Evolutionary conservation across 2,888 invertebrate species (phyloP).

Genomic region (Ormyrus labotus): DNA sequence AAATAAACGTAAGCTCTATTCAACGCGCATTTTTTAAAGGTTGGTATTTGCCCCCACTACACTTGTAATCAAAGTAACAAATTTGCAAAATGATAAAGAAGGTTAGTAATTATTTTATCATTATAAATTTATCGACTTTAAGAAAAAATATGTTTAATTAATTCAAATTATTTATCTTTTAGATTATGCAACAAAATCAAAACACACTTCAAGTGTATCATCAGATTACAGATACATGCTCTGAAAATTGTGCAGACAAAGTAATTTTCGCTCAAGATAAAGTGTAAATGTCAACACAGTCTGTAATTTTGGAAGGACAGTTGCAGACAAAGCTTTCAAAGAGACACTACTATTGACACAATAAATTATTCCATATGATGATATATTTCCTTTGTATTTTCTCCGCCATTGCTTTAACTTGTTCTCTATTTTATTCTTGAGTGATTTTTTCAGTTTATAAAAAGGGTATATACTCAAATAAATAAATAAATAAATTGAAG

Average conservation of each 20-base stretch:
- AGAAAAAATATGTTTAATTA: background rate
- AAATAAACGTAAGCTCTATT: too few species aligned
- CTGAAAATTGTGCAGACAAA: conserved; percentile 36
- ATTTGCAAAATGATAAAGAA: conserved; percentile 5
- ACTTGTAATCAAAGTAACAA: background rate
- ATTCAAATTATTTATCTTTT: conserved; percentile 3
- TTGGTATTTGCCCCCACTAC: too few species aligned
- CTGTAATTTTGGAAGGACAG: conserved; percentile 50
- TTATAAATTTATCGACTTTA: too few species aligned
- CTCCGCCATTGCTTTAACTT: conserved; percentile 77
- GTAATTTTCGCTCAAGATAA: background rate
- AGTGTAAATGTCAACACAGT: background rate
- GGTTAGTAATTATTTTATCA: conserved; percentile 17
- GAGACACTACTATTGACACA: conserved; percentile 23
- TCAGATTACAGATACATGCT: conserved; percentile 52
- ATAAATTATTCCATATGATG: conserved; percentile 37
- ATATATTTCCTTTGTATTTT: conserved; percentile 73
- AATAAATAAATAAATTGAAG: too few species aligned
- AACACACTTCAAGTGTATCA: conserved; percentile 21
- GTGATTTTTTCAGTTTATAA: conserved; percentile 77
- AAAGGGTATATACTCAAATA: too few species aligned
- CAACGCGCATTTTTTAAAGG: too few species aligned
- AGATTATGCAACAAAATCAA: background rate
- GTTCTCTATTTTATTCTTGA: conserved; percentile 77
- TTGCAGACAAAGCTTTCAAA: background rate